Evolutionary conservation across 35 echinoderm and acorn worm genomes (phyloP), one percentile per base, ranked within the genome.

Genomic region (Anneissia japonica): DNA sequence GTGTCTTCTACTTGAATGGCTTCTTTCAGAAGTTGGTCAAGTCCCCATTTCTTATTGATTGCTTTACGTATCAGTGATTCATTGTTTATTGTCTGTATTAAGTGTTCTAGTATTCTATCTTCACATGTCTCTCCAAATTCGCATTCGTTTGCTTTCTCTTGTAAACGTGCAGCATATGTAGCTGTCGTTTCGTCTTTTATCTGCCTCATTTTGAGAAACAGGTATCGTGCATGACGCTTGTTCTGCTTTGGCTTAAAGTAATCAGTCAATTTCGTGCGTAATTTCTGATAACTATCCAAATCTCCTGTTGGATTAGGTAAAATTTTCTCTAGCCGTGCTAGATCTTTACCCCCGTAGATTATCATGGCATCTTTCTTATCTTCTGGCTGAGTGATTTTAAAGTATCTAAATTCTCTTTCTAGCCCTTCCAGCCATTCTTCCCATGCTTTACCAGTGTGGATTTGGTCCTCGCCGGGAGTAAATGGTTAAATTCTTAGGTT

Each of bases 321-420:
- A 37, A 43, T 87, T 83, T 74, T 92, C 3, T 77, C 84, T 43
- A 87, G 28, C 86, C 90, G 34, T 12, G 90, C 90, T 26, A 92
- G 34, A 77, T 87, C 85, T 72, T 92, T 92, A 3, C 85, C 90
- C 37, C 79, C 85, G 74, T 92, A 92, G 23, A 92, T 92, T 4
- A 92, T 77, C 26, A 92, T 36, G 0, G 90, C 90, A 92, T 87
- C 84, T 34, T 55, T 80, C 43, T 91, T 86, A 74, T 91, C 90
- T 28, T 12, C 10, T 34, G 84, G n/a, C 0, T 76, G 26, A 34
- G 40, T 82, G 0, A 91, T 91, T n/a, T 31, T 73, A 31, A 91
- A 91, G 37, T 86, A 91, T 34, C 84, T 30, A 4, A 91, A 91
- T 76, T 91, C 90, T 31, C 90, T n/a, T 39, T 91, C 90, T 74